Percentiles rank a stretch among this genome's conserved stretches.
phyloP scores from a whole-genome alignment of 2,113 vertebrate species.

The Scalopus aquaticus region DNA sequence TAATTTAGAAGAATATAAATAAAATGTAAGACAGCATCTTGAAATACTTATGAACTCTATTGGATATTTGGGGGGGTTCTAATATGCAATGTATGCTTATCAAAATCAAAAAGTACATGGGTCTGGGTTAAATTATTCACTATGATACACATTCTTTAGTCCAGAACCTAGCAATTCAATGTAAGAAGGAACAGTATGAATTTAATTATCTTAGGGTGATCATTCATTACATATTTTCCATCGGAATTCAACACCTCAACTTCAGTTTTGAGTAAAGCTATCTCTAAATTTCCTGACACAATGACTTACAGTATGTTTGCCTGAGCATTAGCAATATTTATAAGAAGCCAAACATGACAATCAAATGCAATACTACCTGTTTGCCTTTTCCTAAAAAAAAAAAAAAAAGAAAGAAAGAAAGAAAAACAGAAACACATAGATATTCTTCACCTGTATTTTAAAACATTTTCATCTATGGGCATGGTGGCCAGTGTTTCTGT shows the following conservation, averaged over 20 bases:
- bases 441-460: not conserved
- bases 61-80: not conserved
- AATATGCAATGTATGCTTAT: not conserved
- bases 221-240: not conserved
- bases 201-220: not conserved
- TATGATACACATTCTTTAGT: not conserved
- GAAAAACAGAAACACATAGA: not conserved
- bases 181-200: not conserved
- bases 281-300: not conserved
- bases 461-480: not conserved
- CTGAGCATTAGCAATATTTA: not conserved
- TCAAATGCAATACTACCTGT: not conserved
- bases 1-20: slow-evolving; percentile 51
- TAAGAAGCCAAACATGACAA: not conserved
- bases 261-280: not conserved
- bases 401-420: not conserved
- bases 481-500: not conserved
- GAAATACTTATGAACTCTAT: not conserved
- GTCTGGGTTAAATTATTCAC: slow-evolving; percentile 24
- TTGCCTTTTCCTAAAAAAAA: not conserved
- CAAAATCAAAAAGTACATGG: not conserved
- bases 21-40: not conserved
- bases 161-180: not conserved
- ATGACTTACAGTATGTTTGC: not conserved
- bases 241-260: not conserved